Base-by-base conservation (phyloP, 2,113 vertebrate species). In the Charina bottae region DNA sequence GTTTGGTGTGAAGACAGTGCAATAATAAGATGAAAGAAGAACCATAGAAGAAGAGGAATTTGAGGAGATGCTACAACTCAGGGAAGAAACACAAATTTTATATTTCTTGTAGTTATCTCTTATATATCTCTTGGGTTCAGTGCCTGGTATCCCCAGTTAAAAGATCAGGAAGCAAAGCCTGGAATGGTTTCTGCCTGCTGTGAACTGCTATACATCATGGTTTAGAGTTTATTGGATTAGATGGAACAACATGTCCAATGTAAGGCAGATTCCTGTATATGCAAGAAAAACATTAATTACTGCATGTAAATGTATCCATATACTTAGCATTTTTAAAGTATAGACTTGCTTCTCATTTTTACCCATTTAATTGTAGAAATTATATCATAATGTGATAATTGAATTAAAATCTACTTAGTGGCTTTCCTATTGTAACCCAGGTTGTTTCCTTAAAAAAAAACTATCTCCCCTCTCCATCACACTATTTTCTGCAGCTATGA, bases 281-380 rank as follows among this genome's bases (percentile, higher is more conserved):
- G 21, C 49, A 85, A 12, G 49, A 26, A 46, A 17, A 37, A 15
- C 11, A 83, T 13, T 12, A 55, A 54, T 54, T 10, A 85, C 11
- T 54, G 19, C 15, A 15, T n/a, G 53, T 12, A 55, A 86, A 86
- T 55, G 13, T 1, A 55, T 1, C 23, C 49, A 37, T 3, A 28
- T 11, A 26, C 62, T 26, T 88, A 23, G 1, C 10, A 6, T 59
- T 13, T 87, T 95, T 91, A 93, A 89, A 6, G 5, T 9, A 15
- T 60, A 92, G 91, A 78, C 2, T 1, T 1, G 33, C 9, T 7
- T 13, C 59, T 0, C 23, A 92, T 8, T 93, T 42, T 86, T 5
- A 7, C 13, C 85, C 64, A 0, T 89, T 68, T n/a, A 87, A 78
- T 92, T 60, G 53, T 42, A 88, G 55, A 56, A 91, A 92, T 85